phyloP scores from a whole-genome alignment of 2,797 vertebrate species.

The Hydrocynus forskahlii region DNA sequence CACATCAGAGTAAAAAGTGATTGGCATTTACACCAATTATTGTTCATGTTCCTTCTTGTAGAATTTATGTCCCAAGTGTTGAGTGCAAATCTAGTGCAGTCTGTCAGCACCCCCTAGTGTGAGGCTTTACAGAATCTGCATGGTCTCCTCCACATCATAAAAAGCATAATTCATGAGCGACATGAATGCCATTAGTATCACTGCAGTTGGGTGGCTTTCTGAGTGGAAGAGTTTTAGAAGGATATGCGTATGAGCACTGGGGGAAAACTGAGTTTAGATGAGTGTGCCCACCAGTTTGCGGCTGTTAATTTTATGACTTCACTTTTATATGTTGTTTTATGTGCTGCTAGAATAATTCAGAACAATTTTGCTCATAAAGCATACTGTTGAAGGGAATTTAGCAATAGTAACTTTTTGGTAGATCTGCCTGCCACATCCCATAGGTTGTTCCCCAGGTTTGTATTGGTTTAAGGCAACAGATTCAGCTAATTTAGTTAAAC shows the following conservation, averaged over 20 bases:
- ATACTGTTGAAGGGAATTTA: constrained; percentile 63
- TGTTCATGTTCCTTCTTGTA: background rate
- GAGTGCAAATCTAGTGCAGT: constrained; percentile 50
- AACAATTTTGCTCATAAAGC: constrained; percentile 64
- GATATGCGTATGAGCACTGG: constrained; percentile 37
- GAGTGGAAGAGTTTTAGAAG: constrained; percentile 34
- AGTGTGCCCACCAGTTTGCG: constrained; percentile 74
- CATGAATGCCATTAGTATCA: constrained; percentile 26
- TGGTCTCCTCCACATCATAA: constrained; percentile 49
- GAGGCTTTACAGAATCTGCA: constrained; percentile 40
- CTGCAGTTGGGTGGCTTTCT: constrained; percentile 30
- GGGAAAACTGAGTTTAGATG: constrained; percentile 67
- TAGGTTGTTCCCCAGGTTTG: background rate
- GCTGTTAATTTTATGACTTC: constrained; percentile 79
- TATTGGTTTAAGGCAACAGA: background rate
- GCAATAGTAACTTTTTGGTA: constrained; percentile 6
- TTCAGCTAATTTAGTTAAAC: background rate
- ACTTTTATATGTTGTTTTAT: constrained; percentile 79
- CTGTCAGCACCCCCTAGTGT: constrained; percentile 78
- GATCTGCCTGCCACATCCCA: constrained; percentile 10
- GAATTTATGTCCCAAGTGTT: constrained; percentile 10
- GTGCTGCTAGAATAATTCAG: constrained; percentile 74
- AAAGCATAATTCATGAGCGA: constrained; percentile 56
- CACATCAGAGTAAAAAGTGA: background rate
- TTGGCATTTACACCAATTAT: constrained; percentile 10